These are phyloP conservation scores for Engystomops pustulosus DNA, from an alignment of 2,113 vertebrate species.

Conservation along the genomic window DNA sequence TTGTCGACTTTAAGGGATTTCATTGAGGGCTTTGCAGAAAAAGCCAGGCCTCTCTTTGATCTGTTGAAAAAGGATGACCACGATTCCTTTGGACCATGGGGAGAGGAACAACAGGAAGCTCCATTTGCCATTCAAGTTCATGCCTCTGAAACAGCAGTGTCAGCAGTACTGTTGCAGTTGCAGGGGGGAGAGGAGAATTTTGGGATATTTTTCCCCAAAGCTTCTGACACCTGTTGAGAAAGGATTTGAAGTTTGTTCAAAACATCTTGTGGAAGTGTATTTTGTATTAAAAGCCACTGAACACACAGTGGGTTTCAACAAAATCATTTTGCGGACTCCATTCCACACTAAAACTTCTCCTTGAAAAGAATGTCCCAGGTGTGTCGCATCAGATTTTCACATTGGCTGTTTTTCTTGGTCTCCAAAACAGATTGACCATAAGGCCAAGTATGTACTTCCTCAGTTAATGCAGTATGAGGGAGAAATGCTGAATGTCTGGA, in stretches of 20 bases:
- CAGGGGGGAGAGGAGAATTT: not conserved
- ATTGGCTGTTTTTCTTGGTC: not conserved
- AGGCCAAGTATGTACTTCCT: not conserved
- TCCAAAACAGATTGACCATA: not conserved
- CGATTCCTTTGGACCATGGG: not conserved
- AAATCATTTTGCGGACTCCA: slow-evolving; percentile 2
- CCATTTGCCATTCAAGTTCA: not conserved
- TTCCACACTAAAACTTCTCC: not conserved
- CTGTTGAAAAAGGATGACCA: not conserved
- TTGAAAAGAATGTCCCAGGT: not conserved
- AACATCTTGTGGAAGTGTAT: not conserved
- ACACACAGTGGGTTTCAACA: too few relatives aligned
- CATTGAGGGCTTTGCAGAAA: too few relatives aligned
- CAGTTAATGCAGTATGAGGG: not conserved
- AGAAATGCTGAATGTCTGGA: not conserved
- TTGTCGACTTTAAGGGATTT: too few relatives aligned
- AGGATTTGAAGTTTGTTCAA: not conserved
- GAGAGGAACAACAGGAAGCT: too few relatives aligned
- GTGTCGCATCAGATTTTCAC: not conserved
- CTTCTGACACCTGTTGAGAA: not conserved
- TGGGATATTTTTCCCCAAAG: not conserved
- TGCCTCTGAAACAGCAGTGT: not conserved
- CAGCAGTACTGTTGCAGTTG: not conserved
- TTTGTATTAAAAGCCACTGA: not conserved
- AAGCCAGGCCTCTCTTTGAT: slow-evolving; percentile 5